These are phyloP conservation scores for Euborellia annulipes DNA, from an alignment of 1,140 invertebrate species.

Conservation along the genomic window DNA sequence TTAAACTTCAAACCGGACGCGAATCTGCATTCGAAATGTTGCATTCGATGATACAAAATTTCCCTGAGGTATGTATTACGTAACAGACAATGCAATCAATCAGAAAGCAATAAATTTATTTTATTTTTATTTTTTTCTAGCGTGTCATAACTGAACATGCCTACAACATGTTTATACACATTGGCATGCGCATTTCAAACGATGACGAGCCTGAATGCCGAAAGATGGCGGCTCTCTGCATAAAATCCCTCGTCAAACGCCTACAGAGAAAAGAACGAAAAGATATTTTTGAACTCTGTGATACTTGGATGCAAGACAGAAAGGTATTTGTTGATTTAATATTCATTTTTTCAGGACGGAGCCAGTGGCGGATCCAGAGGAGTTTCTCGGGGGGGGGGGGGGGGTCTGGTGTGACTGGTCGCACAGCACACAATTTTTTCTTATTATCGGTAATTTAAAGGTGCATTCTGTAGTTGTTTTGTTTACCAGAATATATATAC, in stretches of 20 bases:
- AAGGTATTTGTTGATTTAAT: slow-evolving; percentile 34
- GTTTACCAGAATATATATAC: too few relatives aligned
- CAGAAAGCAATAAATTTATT: too few relatives aligned
- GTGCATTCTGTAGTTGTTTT: too few relatives aligned
- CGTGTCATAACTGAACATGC: too few relatives aligned
- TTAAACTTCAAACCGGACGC: slow-evolving; percentile 60
- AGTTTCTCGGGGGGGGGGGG: too few relatives aligned
- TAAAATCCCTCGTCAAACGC: slow-evolving; percentile 44
- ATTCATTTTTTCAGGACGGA: too few relatives aligned
- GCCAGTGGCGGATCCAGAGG: too few relatives aligned
- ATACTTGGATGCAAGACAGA: slow-evolving; percentile 47
- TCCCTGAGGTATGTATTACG: slow-evolving; percentile 47
- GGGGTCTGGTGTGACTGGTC: not conserved
- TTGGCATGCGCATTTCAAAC: slow-evolving; percentile 54
- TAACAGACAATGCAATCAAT: too few relatives aligned
- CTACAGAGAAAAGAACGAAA: slow-evolving; percentile 36
- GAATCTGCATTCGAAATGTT: slow-evolving; percentile 75
- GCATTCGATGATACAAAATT: slow-evolving; percentile 54
- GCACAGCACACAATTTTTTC: too few relatives aligned
- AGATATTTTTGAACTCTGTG: slow-evolving; percentile 44
- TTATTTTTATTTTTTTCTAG: too few relatives aligned
- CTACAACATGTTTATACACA: too few relatives aligned
- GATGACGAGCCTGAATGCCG: slow-evolving; percentile 49
- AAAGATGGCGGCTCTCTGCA: slow-evolving; percentile 42
- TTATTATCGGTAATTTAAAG: too few relatives aligned